phyloP scores from a whole-genome alignment of 1,140 invertebrate species.

The Nomia melanderi region DNA sequence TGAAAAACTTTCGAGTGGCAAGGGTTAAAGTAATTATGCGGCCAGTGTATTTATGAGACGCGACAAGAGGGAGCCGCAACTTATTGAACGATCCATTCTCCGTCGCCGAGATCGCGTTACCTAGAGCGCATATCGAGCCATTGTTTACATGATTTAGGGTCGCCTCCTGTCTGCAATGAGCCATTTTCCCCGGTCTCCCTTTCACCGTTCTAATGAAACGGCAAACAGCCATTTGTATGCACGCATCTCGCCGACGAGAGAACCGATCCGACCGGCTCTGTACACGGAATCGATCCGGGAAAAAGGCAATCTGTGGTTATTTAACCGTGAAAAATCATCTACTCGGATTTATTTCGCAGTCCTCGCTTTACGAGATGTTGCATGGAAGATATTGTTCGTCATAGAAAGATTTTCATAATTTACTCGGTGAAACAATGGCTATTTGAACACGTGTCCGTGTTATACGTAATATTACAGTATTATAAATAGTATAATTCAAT shows the following conservation, averaged over 20 bases:
- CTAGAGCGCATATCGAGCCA: neutral
- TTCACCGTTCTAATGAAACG: slow-evolving; percentile 10
- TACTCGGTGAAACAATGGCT: no score
- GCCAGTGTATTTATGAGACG: neutral
- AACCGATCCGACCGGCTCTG: neutral
- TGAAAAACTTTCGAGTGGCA: no score
- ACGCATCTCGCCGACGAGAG: neutral
- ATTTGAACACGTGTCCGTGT: no score
- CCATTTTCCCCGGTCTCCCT: neutral
- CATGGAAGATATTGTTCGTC: no score
- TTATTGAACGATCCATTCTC: slow-evolving; percentile 13
- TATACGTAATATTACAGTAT: no score
- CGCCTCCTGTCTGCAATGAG: slow-evolving; percentile 6
- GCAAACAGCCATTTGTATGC: slow-evolving; percentile 10
- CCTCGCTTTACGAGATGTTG: neutral
- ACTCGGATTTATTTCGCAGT: neutral
- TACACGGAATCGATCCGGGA: neutral
- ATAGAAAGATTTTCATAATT: neutral
- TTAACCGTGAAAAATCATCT: neutral
- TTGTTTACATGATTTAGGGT: slow-evolving; percentile 11
- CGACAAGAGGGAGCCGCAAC: neutral
- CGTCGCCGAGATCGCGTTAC: neutral
- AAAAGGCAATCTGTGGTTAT: neutral
- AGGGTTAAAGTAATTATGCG: slow-evolving; percentile 23
- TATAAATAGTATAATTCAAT: no score